phyloP scores from a whole-genome alignment of 2,797 vertebrate species.

The Catostomus latipinnis region DNA sequence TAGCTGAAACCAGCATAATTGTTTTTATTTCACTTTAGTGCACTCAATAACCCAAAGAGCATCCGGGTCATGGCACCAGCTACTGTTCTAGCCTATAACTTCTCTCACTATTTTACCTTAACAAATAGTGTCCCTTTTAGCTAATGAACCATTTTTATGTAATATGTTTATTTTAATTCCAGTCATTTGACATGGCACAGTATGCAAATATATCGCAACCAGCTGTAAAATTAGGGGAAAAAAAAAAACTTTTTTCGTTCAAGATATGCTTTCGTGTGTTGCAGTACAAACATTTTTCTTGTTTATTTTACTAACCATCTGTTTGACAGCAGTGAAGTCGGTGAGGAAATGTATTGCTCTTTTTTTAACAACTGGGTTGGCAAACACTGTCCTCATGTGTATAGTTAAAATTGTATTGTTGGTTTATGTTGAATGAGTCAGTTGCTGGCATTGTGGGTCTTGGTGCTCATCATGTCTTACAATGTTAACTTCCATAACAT shows the following conservation, averaged over 20 bases:
- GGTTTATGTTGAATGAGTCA: constrained; percentile 2
- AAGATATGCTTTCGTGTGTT: constrained; percentile 36
- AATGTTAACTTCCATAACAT: neutral
- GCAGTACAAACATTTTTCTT: constrained; percentile 44
- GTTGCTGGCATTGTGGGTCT: neutral
- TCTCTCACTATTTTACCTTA: neutral
- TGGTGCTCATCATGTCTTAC: neutral
- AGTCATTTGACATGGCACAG: constrained; percentile 25
- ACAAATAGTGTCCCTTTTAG: neutral
- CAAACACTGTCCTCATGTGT: constrained; percentile 53
- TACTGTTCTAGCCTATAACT: neutral
- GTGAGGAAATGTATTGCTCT: constrained; percentile 19
- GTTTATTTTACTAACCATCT: constrained; percentile 60
- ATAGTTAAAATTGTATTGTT: constrained; percentile 25
- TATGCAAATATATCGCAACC: constrained; percentile 54
- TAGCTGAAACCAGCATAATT: too few relatives aligned
- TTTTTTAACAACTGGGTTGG: constrained; percentile 25
- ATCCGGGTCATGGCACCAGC: constrained; percentile 1
- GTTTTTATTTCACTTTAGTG: too few relatives aligned
- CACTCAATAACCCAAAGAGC: too few relatives aligned
- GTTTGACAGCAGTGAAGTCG: constrained; percentile 49
- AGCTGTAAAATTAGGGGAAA: constrained; percentile 61
- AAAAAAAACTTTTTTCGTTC: neutral
- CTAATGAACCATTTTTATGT: neutral
- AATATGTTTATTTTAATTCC: neutral